Conservation (phyloP, 2,797 vertebrate genomes). For the Parauchenoglanis ngamensis region DNA sequence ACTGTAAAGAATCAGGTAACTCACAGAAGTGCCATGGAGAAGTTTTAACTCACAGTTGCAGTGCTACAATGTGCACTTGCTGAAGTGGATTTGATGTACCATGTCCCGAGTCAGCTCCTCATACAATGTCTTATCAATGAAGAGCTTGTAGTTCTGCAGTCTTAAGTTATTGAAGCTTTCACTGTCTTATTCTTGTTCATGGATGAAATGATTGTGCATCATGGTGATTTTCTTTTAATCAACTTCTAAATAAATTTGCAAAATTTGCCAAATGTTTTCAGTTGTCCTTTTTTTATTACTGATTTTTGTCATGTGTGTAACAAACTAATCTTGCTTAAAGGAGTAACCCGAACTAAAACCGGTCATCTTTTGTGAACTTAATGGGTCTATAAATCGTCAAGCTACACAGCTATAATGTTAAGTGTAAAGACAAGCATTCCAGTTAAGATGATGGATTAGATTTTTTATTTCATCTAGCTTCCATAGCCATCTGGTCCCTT, state of each 20-base stretch:
- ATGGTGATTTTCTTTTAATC: slow-evolving; percentile 78
- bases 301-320: not conserved
- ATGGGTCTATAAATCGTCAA: not conserved
- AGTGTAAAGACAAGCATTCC: not conserved
- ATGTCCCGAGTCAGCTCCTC: slow-evolving; percentile 47
- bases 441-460: no score
- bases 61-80: slow-evolving; percentile 64
- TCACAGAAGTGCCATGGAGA: slow-evolving; percentile 76
- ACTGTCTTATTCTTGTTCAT: slow-evolving; percentile 65
- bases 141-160: slow-evolving; percentile 73
- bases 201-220: slow-evolving; percentile 68
- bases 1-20: slow-evolving; percentile 67
- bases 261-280: slow-evolving; percentile 52
- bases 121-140: slow-evolving; percentile 59
- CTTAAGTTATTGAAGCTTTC: slow-evolving; percentile 79
- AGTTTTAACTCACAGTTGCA: slow-evolving; percentile 60
- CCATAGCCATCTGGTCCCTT: not conserved
- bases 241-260: slow-evolving; percentile 79
- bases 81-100: slow-evolving; percentile 65
- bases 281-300: not conserved
- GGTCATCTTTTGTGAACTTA: not conserved
- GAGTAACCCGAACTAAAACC: not conserved
- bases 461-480: not conserved
- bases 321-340: not conserved
- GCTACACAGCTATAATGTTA: no score